These are phyloP conservation scores for Pseudomyrmex dendroicus DNA, from an alignment of 1,140 invertebrate genomes.

Conservation along the genomic window DNA sequence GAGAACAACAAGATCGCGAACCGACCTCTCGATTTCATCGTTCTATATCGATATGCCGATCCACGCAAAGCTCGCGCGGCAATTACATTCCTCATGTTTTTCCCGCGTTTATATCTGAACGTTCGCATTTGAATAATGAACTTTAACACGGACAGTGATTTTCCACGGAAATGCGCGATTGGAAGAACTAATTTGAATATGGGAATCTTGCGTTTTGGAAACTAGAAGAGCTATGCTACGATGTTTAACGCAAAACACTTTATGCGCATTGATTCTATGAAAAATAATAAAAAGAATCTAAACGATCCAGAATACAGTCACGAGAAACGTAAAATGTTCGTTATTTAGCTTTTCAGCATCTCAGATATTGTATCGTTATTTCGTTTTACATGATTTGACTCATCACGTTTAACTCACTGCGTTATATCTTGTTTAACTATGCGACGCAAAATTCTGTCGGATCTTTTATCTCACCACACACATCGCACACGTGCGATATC, in stretches of 20 bases:
- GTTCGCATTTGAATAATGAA: not conserved
- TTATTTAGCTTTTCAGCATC: too few species aligned
- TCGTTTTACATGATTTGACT: too few species aligned
- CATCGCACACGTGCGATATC: constrained; percentile 1
- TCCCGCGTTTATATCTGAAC: not conserved
- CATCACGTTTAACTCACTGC: too few species aligned
- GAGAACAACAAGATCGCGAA: constrained; percentile 11
- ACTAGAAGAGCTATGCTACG: not conserved
- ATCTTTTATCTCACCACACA: too few species aligned
- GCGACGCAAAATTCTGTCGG: too few species aligned
- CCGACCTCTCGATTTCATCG: constrained; percentile 32
- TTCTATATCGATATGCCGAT: constrained; percentile 11
- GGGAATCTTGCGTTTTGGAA: not conserved
- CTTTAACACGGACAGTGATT: not conserved
- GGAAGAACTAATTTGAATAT: not conserved
- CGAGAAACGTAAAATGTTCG: too few species aligned
- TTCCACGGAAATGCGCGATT: not conserved
- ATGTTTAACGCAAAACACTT: too few species aligned
- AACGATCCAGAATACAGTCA: too few species aligned
- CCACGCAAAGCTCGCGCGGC: not conserved
- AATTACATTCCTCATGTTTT: not conserved
- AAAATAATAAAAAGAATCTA: too few species aligned
- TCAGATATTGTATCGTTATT: too few species aligned
- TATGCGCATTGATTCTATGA: too few species aligned
- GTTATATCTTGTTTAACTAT: too few species aligned